phyloP scores from a whole-genome alignment of 2,888 invertebrate species.

The Nephrotoma flavescens region DNA sequence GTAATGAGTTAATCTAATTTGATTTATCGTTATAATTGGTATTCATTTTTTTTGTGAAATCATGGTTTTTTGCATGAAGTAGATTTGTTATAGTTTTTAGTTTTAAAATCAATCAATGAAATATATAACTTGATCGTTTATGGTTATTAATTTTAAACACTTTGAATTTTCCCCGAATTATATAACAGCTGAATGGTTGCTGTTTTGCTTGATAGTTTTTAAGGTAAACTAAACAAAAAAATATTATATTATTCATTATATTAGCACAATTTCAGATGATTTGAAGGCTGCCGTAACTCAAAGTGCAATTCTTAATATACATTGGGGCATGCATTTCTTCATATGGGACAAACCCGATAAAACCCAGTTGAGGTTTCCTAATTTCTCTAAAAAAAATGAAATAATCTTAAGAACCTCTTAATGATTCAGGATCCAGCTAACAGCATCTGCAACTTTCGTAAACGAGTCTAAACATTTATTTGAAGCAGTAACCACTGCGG shows the following conservation, averaged over 20 bases:
- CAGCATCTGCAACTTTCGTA: no score
- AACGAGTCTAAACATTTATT: no score
- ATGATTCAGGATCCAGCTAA: no score
- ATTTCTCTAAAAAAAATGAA: no score
- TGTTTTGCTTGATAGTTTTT: background rate
- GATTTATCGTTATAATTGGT: background rate
- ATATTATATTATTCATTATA: background rate
- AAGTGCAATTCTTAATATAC: no score
- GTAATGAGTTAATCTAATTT: background rate
- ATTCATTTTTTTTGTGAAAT: background rate
- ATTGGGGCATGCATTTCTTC: no score
- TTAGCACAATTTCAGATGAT: background rate
- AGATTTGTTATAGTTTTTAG: background rate
- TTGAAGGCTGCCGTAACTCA: no score
- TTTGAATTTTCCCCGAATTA: background rate
- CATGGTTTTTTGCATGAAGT: background rate
- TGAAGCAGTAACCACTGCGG: no score
- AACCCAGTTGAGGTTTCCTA: no score
- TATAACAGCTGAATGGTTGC: background rate
- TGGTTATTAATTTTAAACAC: background rate
- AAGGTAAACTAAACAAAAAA: background rate
- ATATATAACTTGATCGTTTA: background rate
- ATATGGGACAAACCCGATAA: no score
- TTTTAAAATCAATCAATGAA: background rate
- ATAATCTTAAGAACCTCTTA: no score